Evolutionary conservation across 2,113 vertebrate genomes (phyloP), one percentile per base, ranked within the genome.

Genomic region (Kobus ellipsiprymnus): DNA sequence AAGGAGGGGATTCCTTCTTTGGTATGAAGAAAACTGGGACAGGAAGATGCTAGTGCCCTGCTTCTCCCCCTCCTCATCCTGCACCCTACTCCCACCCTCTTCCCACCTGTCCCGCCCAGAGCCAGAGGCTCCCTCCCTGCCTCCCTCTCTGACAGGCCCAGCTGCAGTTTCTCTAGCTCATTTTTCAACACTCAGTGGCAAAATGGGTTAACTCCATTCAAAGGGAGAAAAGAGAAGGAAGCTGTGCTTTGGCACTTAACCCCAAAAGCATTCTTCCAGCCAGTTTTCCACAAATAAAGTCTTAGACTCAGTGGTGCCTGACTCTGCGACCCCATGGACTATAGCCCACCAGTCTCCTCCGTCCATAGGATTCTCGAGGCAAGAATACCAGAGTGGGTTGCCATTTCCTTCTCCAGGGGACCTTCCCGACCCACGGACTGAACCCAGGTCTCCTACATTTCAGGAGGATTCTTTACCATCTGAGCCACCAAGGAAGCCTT

Each of bases 11-110:
- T 16, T 4, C 1, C 29, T 9, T 64, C 17, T 78, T 44, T 55
- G 36, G 15, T 33, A 30, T 33, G n/a, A 59, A 14, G 5, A 6
- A 1, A 19, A 10, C 1, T 23, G 19, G 1, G 10, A 13, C 81
- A 74, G 55, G 62, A 30, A 19, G 44, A 36, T 19, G 4, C 15
- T 5, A 5, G 14, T 0, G 9, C 44, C 83, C 10, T 0, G 3
- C 3, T 6, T 9, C 40, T 55, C 29, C 7, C 92, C 80, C 13
- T 40, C 33, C 10, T 50, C 17, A 16, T 17, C 25, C 50, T 21
- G 25, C 71, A 13, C 1, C 0, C 4, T 2, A 5, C 2, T 0
- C 3, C 3, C 2, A 23, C 8, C 4, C 25, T 5, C 33, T 10
- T 48, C 36, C 48, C 11, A 40, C 71, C 62, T 81, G 27, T 57